Evolutionary conservation across 2,113 vertebrate genomes (phyloP), one percentile per base, ranked within the genome.

Genomic region (Silurus glanis): DNA sequence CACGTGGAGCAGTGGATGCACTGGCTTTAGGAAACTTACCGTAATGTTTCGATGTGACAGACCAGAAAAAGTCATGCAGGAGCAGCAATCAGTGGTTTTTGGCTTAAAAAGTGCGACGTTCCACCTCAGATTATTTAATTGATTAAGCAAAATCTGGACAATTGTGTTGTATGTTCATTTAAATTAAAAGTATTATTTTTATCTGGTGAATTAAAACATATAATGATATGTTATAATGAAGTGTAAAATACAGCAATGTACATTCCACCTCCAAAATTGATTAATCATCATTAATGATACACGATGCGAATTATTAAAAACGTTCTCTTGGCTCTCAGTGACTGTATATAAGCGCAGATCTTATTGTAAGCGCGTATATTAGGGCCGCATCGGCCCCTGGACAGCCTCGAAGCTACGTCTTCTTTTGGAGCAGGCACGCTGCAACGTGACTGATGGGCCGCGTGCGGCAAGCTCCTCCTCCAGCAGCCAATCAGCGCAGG

Each of bases 1-100:
- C 95, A 95, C 94, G 94, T 93, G 93, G 92, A 92, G 76, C 14
- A 75, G 88, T 89, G 92, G 91, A 92, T 94, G 92, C 87, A 6
- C 16, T 23, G n/a, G 67, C 49, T n/a, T 56, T 59, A 45, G 16
- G 61, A 37, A 59, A 23, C 28, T 47, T 80, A 80, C 78, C 56
- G 78, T 80, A 80, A 80, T 80, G 4, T 47, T 45, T 61, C 5
- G n/a, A 80, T 61, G 23, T 6, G 0, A 45, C 17, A 6, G 78
- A 2, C 2, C 21, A 4, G 9, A n/a, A n/a, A n/a, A 45, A 23
- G 9, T 45, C 19, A 61, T 19, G 9, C 56, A 45, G 13, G 14
- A 37, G 53, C 19, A 9, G 51, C 21, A 75, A 53, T 56, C n/a
- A 47, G 49, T 10, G 2, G 3, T 53, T 55, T 23, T 49, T 19